Conservation (phyloP, 2,888 invertebrate genomes). For the Diaprepes abbreviatus region DNA sequence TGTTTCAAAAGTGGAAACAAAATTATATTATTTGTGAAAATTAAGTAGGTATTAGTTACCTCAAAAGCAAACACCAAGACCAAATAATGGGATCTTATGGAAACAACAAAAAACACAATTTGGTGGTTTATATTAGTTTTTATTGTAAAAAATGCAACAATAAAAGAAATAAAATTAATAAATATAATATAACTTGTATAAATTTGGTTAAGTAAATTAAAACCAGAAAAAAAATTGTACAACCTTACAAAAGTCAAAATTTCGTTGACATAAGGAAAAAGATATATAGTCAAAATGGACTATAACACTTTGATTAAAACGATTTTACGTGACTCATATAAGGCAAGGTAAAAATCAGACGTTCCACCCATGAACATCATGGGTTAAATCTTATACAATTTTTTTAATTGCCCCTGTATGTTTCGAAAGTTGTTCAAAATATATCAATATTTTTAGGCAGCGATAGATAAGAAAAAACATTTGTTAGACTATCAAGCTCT, state of each 20-base stretch:
- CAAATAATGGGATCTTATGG: too few relatives aligned
- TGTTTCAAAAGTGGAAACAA: too few relatives aligned
- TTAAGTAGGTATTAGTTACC: too few relatives aligned
- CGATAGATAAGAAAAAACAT: too few relatives aligned
- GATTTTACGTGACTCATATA: background rate
- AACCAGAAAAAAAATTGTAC: constrained; percentile 14
- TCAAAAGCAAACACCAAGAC: too few relatives aligned
- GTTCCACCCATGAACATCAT: too few relatives aligned
- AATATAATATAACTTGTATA: constrained; percentile 26
- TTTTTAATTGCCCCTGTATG: background rate
- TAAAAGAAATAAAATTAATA: constrained; percentile 38
- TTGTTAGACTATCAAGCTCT: too few relatives aligned
- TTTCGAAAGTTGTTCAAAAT: constrained; percentile 1
- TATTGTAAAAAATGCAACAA: constrained; percentile 33
- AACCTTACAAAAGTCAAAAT: constrained; percentile 17
- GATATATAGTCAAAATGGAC: constrained; percentile 4
- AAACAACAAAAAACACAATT: background rate
- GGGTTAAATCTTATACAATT: too few relatives aligned
- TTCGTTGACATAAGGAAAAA: constrained; percentile 22
- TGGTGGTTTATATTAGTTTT: constrained; percentile 23
- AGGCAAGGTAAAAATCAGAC: background rate
- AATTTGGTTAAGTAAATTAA: constrained; percentile 29
- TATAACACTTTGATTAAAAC: background rate
- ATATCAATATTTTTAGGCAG: background rate
- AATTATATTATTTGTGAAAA: too few relatives aligned